Conservation (phyloP, 2,113 vertebrate species). For the Eubucco bourcierii region DNA sequence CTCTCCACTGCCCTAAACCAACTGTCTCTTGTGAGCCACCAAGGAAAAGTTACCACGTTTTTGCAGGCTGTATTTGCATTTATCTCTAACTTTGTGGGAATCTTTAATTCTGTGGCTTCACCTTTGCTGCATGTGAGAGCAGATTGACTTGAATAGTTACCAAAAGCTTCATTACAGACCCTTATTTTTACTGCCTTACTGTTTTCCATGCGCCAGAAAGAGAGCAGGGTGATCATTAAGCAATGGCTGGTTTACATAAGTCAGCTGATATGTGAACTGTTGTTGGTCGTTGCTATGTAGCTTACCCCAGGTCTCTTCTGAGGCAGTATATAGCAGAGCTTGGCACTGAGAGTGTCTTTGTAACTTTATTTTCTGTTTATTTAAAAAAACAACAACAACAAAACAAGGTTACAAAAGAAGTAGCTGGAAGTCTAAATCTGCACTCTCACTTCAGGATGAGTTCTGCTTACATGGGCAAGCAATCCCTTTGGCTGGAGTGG, state of each 20-base stretch:
- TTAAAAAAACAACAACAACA: not conserved
- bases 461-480: not conserved
- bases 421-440: not conserved
- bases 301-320: not conserved
- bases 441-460: not conserved
- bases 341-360: not conserved
- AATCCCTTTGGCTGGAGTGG: not conserved
- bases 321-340: not conserved
- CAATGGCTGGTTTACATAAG: not conserved
- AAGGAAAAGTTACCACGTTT: not conserved
- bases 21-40: not conserved
- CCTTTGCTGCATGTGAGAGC: conserved; percentile 19
- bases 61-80: not conserved
- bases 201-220: conserved; percentile 33
- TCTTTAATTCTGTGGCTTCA: conserved; percentile 23
- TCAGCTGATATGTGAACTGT: not conserved
- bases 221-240: conserved; percentile 7
- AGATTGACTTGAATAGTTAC: conserved; percentile 58
- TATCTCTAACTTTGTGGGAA: conserved; percentile 10
- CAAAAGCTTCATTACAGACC: conserved; percentile 19
- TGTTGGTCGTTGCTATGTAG: not conserved
- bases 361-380: not conserved
- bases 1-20: not conserved
- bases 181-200: not conserved
- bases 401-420: not conserved